These are phyloP conservation scores for Centrocercus urophasianus DNA, from an alignment of 2,113 vertebrate genomes.

Conservation along the genomic window DNA sequence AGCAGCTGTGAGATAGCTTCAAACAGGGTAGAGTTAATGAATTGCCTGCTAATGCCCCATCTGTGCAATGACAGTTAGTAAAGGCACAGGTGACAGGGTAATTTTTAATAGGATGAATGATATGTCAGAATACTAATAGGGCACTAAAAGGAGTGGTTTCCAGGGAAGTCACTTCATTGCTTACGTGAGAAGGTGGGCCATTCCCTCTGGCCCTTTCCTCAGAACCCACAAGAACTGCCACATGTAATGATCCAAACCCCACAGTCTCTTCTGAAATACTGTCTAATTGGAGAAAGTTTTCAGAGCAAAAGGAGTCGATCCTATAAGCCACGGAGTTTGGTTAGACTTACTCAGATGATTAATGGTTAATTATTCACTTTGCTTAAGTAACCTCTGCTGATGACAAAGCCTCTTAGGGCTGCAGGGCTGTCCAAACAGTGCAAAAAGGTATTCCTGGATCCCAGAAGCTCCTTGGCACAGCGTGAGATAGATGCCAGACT, in stretches of 20 bases:
- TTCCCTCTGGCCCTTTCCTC: conserved; percentile 32
- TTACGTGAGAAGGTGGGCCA: conserved; percentile 10
- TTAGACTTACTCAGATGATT: not conserved
- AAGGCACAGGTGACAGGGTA: conserved; percentile 45
- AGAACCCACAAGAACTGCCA: conserved; percentile 26
- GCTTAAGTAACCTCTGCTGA: not conserved
- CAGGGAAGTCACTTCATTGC: conserved; percentile 27
- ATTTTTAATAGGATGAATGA: conserved; percentile 55
- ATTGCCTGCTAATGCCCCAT: conserved; percentile 51
- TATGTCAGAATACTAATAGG: conserved; percentile 69
- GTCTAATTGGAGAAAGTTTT: conserved; percentile 35
- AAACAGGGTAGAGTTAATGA: conserved; percentile 26
- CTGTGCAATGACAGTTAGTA: conserved; percentile 46
- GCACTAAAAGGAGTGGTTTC: conserved; percentile 52
- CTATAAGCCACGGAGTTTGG: rapidly evolving
- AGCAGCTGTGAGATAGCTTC: not conserved
- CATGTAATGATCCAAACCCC: conserved; percentile 14
- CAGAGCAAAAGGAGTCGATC: not conserved
- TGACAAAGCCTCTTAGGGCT: not conserved
- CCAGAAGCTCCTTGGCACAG: not conserved
- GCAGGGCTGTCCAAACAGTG: not conserved
- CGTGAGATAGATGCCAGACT: not conserved
- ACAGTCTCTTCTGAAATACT: not conserved
- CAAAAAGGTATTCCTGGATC: not conserved
- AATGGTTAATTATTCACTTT: not conserved